A percentile compares a stretch with the other conserved stretches of the same genome.
These are phyloP conservation scores for Pholis gunnellus DNA, from an alignment of 2,113 vertebrate species.

Conservation along the genomic window DNA sequence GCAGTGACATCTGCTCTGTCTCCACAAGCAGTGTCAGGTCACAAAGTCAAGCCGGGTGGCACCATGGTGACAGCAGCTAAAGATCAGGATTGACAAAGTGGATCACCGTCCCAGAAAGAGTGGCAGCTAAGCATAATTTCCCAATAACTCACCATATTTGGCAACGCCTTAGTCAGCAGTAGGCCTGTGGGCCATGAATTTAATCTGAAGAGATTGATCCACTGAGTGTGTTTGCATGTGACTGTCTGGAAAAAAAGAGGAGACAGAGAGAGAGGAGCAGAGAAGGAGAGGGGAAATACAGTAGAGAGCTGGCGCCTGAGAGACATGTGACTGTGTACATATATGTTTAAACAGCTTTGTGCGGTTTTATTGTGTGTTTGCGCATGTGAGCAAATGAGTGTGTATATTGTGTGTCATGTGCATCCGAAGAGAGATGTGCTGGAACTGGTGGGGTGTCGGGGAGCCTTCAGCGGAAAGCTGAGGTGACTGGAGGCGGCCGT, in stretches of 20 bases:
- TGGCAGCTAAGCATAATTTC: constrained; percentile 68
- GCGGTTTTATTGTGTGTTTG: constrained; percentile 34
- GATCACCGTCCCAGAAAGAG: constrained; percentile 67
- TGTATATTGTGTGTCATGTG: constrained; percentile 22
- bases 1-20: constrained; percentile 59
- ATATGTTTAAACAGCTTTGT: constrained; percentile 13
- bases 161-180: constrained; percentile 79
- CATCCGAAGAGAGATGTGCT: constrained; percentile 20
- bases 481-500: constrained; percentile 46
- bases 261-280: not conserved
- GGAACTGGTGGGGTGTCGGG: constrained; percentile 34
- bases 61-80: constrained; percentile 61
- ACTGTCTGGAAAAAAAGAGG: not conserved
- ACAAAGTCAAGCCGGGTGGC: constrained; percentile 50
- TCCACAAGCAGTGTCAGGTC: constrained; percentile 45
- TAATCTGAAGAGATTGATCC: constrained; percentile 72
- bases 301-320: not conserved
- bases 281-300: not conserved
- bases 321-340: constrained; percentile 35
- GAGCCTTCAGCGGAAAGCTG: constrained; percentile 51
- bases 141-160: constrained; percentile 76
- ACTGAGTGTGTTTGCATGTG: constrained; percentile 58
- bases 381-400: not conserved
- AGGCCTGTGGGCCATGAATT: constrained; percentile 70
- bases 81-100: constrained; percentile 79